A percentile compares a stretch with the other conserved stretches of the same genome.
phyloP scores from a whole-genome alignment of 2,888 invertebrate genomes.

The Zygogramma bicolorata region DNA sequence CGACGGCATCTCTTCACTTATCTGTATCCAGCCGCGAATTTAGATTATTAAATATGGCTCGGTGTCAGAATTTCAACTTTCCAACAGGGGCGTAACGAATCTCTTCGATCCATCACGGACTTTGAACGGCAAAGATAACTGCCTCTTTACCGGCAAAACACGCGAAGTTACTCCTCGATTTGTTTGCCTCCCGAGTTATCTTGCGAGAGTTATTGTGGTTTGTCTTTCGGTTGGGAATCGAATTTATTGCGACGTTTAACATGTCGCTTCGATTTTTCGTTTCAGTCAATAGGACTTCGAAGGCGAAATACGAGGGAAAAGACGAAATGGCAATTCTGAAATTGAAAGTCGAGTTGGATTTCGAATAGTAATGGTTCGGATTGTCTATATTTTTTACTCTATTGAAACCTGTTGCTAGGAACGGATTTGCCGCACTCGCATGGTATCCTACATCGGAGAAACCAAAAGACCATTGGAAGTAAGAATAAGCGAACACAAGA shows the following conservation, averaged over 20 bases:
- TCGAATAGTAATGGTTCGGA: no score
- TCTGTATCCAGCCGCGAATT: slow-evolving; percentile 56
- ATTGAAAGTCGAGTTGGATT: no score
- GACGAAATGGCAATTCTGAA: no score
- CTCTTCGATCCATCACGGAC: slow-evolving; percentile 49
- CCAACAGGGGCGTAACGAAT: slow-evolving; percentile 50
- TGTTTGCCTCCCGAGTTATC: not conserved
- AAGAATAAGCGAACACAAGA: no score
- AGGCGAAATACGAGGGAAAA: no score
- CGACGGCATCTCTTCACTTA: slow-evolving; percentile 51
- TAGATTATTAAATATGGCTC: slow-evolving; percentile 60
- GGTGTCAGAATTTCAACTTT: slow-evolving; percentile 48
- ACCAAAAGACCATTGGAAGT: no score
- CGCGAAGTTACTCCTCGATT: slow-evolving; percentile 35
- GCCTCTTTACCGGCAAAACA: slow-evolving; percentile 39
- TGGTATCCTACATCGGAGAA: no score
- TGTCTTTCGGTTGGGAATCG: not conserved
- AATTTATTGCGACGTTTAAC: not conserved
- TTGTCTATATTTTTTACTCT: no score
- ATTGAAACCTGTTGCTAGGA: no score
- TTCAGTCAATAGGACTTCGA: no score
- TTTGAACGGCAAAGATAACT: slow-evolving; percentile 47
- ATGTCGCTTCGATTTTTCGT: no score
- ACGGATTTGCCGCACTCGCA: no score
- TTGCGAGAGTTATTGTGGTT: slow-evolving; percentile 6